Base-by-base conservation (phyloP, 2,113 vertebrate species). In the Mobula birostris region DNA sequence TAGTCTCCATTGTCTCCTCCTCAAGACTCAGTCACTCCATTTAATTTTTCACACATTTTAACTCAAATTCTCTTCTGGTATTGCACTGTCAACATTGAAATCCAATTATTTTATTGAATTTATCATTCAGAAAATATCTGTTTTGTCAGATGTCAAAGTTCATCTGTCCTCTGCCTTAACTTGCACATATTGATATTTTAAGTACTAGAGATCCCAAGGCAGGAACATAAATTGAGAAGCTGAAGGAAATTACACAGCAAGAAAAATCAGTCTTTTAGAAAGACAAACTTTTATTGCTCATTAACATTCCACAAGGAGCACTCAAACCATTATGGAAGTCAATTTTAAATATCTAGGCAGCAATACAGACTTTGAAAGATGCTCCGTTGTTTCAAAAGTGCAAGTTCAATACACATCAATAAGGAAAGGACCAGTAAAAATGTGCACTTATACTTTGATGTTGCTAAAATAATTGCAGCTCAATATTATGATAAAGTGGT, bases 381-480 rank as follows among this genome's bases (percentile, higher is more conserved):
- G 85, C 36, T 90, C 85, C 66, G 32, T 66, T 90, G 85, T 66
- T 66, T 90, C n/a, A 66, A 17, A 66, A 19, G 85, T 19, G n/a
- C 85, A 68, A 32, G 61, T 90, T 63, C 85, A 90, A 66, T 32
- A 90, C 66, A 29, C 58, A 90, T 88, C 61, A 15, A 27, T 27
- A 63, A 87, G 83, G 83, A 63, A 29, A 24, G 56, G 58, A 12
- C 61, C 61, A 66, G 85, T 14, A 87, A 87, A 58, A 61, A 87
- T 27, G 56, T 90, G 61, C 32, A 66, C 32, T 90, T 68, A 63
- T 68, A n/a, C 61, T 90, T 90, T 90, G 85, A 90, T 90, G 61
- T 66, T n/a, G 66, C 85, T 68, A 15, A 19, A 66, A 32, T 88
- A 88, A 61, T 61, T 90, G 85, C n/a, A 32, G 85, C n/a, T n/a